Evolutionary conservation across 2,113 vertebrate species (phyloP).

Genomic region (Coregonus clupeaformis): DNA sequence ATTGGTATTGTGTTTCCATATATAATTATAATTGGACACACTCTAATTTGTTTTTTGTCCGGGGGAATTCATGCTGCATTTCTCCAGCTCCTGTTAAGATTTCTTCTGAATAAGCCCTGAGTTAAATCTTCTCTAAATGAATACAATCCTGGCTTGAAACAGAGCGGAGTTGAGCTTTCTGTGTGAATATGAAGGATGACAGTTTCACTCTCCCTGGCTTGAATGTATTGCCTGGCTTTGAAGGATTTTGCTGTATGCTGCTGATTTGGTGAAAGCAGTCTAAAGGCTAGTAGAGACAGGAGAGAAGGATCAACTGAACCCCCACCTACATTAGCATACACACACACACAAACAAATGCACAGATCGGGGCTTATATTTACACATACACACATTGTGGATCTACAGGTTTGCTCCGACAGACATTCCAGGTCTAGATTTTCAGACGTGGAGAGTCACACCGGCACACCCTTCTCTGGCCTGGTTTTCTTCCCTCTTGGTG

Average conservation of each 20-base stretch:
- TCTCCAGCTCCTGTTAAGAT: constrained; percentile 10
- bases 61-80: constrained; percentile 34
- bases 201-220: constrained; percentile 20
- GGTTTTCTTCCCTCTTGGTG: too few relatives aligned
- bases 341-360: too few relatives aligned
- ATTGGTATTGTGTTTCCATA: constrained; percentile 23
- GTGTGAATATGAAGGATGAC: constrained; percentile 15
- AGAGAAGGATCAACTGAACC: too few relatives aligned
- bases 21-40: constrained; percentile 41
- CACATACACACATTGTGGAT: background rate
- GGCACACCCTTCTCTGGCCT: too few relatives aligned
- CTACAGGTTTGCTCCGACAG: background rate
- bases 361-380: too few relatives aligned
- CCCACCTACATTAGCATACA: background rate
- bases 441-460: too few relatives aligned
- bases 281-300: too few relatives aligned
- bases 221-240: too few relatives aligned
- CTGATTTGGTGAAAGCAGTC: too few relatives aligned
- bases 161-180: background rate
- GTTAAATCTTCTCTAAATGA: constrained; percentile 7
- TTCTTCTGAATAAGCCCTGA: constrained; percentile 21
- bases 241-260: too few relatives aligned
- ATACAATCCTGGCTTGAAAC: background rate
- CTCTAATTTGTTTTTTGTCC: constrained; percentile 43
- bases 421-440: too few relatives aligned